A percentile compares a stretch with the other conserved stretches of the same genome.
phyloP scores from a whole-genome alignment of 2,113 vertebrate genomes.

The Nasalis larvatus region DNA sequence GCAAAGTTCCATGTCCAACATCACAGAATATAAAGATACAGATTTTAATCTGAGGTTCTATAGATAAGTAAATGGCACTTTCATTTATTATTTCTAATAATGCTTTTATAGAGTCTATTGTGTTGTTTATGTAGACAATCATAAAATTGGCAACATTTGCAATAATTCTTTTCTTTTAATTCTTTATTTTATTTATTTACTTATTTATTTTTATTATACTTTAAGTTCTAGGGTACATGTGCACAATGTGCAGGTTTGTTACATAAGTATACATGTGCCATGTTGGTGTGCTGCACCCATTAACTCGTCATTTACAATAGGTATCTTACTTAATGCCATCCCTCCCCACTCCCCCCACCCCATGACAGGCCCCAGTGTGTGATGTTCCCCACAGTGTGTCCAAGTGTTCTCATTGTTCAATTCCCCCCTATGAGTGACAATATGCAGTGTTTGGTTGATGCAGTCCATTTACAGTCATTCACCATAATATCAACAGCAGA shows the following conservation, averaged over 20 bases:
- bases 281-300: no score
- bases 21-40: background rate
- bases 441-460: background rate
- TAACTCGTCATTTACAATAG: no score
- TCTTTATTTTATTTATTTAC: background rate
- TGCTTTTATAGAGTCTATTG: background rate
- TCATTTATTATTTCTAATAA: background rate
- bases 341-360: no score
- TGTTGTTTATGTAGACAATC: background rate
- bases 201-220: no score
- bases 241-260: no score
- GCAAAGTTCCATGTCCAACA: background rate
- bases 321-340: no score
- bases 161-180: background rate
- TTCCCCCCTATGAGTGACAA: no score
- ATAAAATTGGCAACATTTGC: background rate
- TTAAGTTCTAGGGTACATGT: no score
- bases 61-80: background rate
- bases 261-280: no score
- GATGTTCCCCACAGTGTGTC: no score
- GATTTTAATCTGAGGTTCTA: background rate
- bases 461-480: background rate
- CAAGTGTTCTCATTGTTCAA: no score
- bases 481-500: background rate
- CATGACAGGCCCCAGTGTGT: no score